Base-by-base conservation (phyloP, 2,113 vertebrate species). In the Cervus canadensis region DNA sequence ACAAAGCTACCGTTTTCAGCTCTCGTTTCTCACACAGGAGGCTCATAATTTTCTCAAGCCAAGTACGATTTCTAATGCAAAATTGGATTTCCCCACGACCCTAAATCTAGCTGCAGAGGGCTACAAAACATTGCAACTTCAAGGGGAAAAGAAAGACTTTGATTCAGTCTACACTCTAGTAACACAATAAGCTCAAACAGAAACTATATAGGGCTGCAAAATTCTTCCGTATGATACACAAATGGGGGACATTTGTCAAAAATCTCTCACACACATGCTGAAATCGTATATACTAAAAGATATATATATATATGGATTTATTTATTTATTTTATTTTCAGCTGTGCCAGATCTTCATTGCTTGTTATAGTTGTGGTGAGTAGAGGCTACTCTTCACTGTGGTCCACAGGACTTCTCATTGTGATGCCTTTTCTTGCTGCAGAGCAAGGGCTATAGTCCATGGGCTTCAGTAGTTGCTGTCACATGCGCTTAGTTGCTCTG, bases 201-300 rank as follows among this genome's bases (percentile, higher is more conserved):
- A 45, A 60, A n/a, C 56, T 13, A 30, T 5, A 7, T 28, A 17
- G 21, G n/a, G 25, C 19, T 52, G 23, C 7, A 15, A 21, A 10
- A 3, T 9, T 11, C 3, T 13, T 48, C 48, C 0, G 4, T n/a
- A 4, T 50, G 57, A 40, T 36, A 40, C 26, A 5, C 1, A 1
- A 23, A 16, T 5, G 23, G 23, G 17, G 36, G 33, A 6, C 25
- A 3, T 52, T 87, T 12, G 43, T 60, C 12, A 74, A 25, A 60
- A 15, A 43, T 43, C 40, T 43, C 71, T 76, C 40, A 7, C 40
- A 0, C 40, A 76, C 40, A 76, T 6, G 15, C 36, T 43, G 71
- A 76, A 76, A 43, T 26, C 6, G 71, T 43, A 76, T 7, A 26
- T 40, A 76, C 12, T 76, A 43, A 76, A 43, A 43, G 6, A 25